Evolutionary conservation across 2,113 vertebrate species (phyloP).

Genomic region (Dipodomys merriami): DNA sequence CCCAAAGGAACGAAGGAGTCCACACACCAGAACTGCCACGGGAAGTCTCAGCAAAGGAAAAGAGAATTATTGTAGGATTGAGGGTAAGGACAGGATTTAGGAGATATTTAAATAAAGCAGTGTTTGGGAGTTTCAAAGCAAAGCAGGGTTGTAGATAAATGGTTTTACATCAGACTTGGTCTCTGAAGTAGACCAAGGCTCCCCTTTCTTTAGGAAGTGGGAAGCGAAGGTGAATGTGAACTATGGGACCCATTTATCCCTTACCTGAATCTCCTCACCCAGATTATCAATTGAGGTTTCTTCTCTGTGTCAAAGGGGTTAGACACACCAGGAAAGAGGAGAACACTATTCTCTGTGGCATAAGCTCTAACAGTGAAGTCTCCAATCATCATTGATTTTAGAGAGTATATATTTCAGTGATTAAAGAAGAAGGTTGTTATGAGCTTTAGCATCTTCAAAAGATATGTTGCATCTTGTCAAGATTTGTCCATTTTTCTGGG

Average conservation of each 20-base stretch:
- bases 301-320: not conserved
- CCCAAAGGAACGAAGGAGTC: not conserved
- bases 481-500: not conserved
- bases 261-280: not conserved
- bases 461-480: not conserved
- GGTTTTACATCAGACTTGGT: not conserved
- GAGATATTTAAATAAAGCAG: not conserved
- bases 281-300: not conserved
- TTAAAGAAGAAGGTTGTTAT: not conserved
- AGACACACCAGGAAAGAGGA: not conserved
- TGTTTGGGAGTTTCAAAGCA: constrained; percentile 9
- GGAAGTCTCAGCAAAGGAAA: not conserved
- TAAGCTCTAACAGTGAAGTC: not conserved
- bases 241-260: not conserved
- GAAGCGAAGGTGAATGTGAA: not conserved
- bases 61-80: not conserved
- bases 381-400: not conserved
- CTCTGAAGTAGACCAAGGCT: not conserved
- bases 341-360: not conserved
- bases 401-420: not conserved
- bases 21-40: not conserved
- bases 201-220: not conserved
- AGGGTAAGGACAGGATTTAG: not conserved
- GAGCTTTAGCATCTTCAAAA: not conserved
- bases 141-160: not conserved